Percentiles rank a stretch among this genome's conserved stretches.
These are phyloP conservation scores for Leucoma salicis DNA, from an alignment of 2,888 invertebrate species.

Conservation along the genomic window DNA sequence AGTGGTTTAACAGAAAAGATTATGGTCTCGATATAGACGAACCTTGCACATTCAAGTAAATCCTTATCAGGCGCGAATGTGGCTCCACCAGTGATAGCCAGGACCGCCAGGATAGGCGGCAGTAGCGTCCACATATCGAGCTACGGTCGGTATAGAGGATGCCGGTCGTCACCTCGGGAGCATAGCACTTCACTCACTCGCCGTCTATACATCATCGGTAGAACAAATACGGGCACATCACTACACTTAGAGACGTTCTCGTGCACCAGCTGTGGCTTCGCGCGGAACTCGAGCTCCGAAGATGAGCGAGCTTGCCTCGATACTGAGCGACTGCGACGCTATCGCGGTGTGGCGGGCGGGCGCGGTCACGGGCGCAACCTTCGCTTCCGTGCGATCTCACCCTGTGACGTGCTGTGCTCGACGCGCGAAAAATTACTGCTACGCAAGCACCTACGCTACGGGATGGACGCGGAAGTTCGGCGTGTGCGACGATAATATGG, in stretches of 20 bases:
- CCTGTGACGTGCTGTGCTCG: constrained; percentile 54
- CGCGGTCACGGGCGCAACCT: constrained; percentile 81
- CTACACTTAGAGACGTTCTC: constrained; percentile 44
- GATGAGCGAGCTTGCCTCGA: constrained; percentile 68
- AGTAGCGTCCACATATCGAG: constrained; percentile 69
- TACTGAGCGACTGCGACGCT: constrained; percentile 59
- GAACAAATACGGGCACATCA: constrained; percentile 59
- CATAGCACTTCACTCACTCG: constrained; percentile 66
- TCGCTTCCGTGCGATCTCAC: constrained; percentile 70
- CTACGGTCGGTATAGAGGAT: constrained; percentile 57
- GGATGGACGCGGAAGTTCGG: constrained; percentile 25
- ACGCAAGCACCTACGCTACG: constrained; percentile 48
- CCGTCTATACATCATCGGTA: constrained; percentile 66
- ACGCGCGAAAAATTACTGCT: constrained; percentile 40
- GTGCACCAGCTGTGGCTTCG: constrained; percentile 35
- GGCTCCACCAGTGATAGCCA: constrained; percentile 62
- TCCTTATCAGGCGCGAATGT: constrained; percentile 67
- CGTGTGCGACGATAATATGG: constrained; percentile 38
- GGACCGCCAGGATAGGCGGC: constrained; percentile 59
- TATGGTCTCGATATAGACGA: constrained; percentile 40
- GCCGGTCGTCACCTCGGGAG: constrained; percentile 56
- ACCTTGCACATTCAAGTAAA: constrained; percentile 77
- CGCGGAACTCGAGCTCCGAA: constrained; percentile 59
- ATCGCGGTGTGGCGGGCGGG: constrained; percentile 58
- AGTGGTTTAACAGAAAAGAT: too few species aligned